Percentiles rank a stretch among this genome's conserved stretches.
phyloP scores from a whole-genome alignment of 2,888 invertebrate genomes.

The Lymantria dispar region DNA sequence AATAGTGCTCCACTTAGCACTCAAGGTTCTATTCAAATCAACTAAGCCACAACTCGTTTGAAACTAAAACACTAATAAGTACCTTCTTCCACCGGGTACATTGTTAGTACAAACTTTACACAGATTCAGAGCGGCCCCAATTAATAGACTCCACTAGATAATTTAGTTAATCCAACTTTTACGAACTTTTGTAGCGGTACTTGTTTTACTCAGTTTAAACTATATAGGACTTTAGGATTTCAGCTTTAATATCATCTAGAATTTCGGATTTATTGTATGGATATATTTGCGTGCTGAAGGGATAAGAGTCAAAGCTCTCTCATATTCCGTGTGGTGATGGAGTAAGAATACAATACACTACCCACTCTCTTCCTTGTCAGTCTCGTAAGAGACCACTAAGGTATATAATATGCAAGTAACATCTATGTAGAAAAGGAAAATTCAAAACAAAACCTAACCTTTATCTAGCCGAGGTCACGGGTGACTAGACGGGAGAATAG shows the following conservation, averaged over 20 bases:
- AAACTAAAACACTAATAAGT: constrained; percentile 12
- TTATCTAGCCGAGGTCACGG: too few relatives aligned
- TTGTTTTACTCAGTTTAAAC: not conserved
- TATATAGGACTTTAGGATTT: not conserved
- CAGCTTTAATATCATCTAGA: too few relatives aligned
- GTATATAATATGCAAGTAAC: too few relatives aligned
- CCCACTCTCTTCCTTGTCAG: too few relatives aligned
- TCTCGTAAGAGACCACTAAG: too few relatives aligned
- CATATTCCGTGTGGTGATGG: not conserved
- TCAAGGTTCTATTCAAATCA: not conserved
- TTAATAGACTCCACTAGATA: constrained; percentile 27
- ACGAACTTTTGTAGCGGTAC: constrained; percentile 11
- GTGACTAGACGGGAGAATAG: too few relatives aligned
- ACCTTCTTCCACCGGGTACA: constrained; percentile 3
- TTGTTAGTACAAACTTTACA: constrained; percentile 20
- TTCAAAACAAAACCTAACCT: too few relatives aligned
- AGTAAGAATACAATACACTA: not conserved
- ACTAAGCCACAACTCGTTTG: not conserved
- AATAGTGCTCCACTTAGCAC: not conserved
- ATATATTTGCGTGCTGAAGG: too few relatives aligned
- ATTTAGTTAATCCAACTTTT: constrained; percentile 32
- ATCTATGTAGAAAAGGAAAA: too few relatives aligned
- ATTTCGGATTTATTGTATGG: too few relatives aligned
- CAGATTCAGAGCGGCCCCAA: constrained; percentile 17
- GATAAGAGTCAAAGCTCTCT: too few relatives aligned